Percentiles rank a stretch among this genome's conserved stretches.
phyloP scores from a whole-genome alignment of 1,140 invertebrate genomes.

The Mercenaria mercenaria region DNA sequence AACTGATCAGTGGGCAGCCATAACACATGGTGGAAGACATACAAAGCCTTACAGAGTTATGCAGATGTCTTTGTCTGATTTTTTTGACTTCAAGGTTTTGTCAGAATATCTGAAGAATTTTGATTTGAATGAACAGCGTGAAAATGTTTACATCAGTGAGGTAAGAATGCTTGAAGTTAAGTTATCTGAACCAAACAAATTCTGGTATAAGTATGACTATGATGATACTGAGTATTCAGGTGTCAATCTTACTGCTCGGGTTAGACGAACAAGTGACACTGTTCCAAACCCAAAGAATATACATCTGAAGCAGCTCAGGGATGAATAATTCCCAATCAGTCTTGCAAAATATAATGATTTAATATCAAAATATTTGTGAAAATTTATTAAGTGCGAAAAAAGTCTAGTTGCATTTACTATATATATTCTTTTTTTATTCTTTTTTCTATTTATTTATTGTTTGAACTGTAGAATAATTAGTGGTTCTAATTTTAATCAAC shows the following conservation, averaged over 20 bases:
- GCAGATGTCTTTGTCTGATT: slow-evolving; percentile 1
- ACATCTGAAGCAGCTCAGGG: not conserved
- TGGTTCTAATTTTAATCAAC: too few relatives aligned
- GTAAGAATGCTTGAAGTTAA: not conserved
- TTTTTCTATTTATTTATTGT: too few relatives aligned
- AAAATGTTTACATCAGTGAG: not conserved
- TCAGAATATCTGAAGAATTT: slow-evolving; percentile 16
- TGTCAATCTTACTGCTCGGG: not conserved
- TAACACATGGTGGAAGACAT: not conserved
- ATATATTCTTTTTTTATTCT: too few relatives aligned
- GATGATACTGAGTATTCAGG: not conserved
- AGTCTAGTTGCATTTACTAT: too few relatives aligned
- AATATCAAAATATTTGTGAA: too few relatives aligned
- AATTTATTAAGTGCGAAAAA: too few relatives aligned
- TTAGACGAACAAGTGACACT: not conserved
- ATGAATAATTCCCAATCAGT: not conserved
- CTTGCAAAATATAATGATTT: slow-evolving; percentile 19
- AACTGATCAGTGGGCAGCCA: slow-evolving; percentile 29
- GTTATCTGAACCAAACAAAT: not conserved
- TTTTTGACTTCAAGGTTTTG: slow-evolving; percentile 24
- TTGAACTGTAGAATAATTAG: too few relatives aligned
- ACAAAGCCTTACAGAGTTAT: slow-evolving; percentile 5
- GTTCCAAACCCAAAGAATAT: not conserved
- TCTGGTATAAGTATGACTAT: not conserved
- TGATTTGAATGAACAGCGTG: not conserved